These are phyloP conservation scores for Pachypeltis micranthus DNA, from an alignment of 1,140 invertebrate genomes.

Conservation along the genomic window DNA sequence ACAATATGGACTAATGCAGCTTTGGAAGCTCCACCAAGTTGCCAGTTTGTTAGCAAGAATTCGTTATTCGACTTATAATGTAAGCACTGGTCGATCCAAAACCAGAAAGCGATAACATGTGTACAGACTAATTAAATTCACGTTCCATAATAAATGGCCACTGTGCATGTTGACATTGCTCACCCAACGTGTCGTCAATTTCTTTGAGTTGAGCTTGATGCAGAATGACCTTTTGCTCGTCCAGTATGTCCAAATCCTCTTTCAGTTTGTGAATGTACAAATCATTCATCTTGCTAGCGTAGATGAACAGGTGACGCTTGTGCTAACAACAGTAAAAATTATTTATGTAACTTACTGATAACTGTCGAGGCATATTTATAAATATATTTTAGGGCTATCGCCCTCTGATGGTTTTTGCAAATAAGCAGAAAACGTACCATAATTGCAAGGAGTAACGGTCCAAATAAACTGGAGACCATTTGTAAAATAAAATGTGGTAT, in stretches of 20 bases:
- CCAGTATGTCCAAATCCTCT: background rate
- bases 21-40: too few species aligned
- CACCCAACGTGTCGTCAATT: background rate
- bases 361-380: background rate
- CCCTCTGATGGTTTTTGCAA: background rate
- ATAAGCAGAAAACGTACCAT: background rate
- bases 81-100: too few species aligned
- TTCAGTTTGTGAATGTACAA: constrained; percentile 3
- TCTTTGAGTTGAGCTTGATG: background rate
- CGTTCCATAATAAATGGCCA: too few species aligned
- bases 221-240: background rate
- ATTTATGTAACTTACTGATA: background rate
- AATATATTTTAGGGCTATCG: background rate
- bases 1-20: too few species aligned
- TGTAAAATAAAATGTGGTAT: background rate
- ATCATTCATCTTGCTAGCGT: background rate
- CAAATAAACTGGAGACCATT: background rate
- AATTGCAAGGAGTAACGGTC: too few species aligned
- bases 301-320: background rate
- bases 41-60: too few species aligned
- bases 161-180: too few species aligned
- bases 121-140: too few species aligned
- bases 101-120: too few species aligned
- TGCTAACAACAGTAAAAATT: background rate
- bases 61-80: too few species aligned